Evolutionary conservation across 2,797 vertebrate species (phyloP), one percentile per base, ranked within the genome.

Genomic region (Gallinago stenura): DNA sequence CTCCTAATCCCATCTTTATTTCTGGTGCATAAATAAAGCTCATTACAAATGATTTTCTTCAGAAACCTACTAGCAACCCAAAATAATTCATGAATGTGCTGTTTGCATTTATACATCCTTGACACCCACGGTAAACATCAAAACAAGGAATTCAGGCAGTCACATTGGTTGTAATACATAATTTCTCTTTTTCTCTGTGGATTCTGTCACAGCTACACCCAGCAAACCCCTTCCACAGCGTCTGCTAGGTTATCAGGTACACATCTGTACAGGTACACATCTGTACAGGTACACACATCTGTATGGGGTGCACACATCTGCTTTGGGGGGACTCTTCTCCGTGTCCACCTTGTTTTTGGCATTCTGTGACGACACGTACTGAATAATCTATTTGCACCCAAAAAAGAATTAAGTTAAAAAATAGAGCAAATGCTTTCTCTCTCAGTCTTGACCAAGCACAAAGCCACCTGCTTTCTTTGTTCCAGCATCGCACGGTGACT

Each of bases 21-120:
- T 97, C 93, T 86, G 88, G 81, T 71, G 90, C 92, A 96, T 96
- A 96, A 93, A 95, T 92, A 95, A 97, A 97, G 80, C 96, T 97
- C 85, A 96, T 96, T 94, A 95, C 84, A 96, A 85, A 96, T 92
- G 69, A 92, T 96, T 97, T 89, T 84, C 96, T 60, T 93, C 83
- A 91, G 95, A 92, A 97, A 97, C 95, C 97, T 92, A 95, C 66
- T 76, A 93, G 94, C 57, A 95, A 95, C 85, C 65, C 89, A 71
- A 97, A 96, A 96, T 95, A 90, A 89, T 97, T 96, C 94, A 92
- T 95, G 92, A 95, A 97, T 84, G 80, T 93, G 77, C 89, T 89
- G 69, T 95, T 97, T 95, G 93, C 97, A 39, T 96, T 96, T 95
- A 75, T 94, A 93, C 87, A 95, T 93, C 95, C 93, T 84, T 94